Conservation (phyloP, 2,113 vertebrate species). For the Chauna torquata region DNA sequence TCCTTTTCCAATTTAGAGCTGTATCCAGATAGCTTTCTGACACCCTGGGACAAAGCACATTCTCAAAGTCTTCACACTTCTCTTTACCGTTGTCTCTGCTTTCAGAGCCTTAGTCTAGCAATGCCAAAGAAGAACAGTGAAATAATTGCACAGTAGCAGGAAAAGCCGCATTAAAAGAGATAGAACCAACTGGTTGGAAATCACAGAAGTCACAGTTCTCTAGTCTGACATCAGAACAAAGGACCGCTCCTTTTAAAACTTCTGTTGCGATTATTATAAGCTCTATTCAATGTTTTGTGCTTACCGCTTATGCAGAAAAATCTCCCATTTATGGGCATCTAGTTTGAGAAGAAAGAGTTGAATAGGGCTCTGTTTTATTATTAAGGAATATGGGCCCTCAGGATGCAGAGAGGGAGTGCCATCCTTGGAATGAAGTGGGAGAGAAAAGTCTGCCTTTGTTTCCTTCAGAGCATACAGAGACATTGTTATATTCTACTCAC, state of each 20-base stretch:
- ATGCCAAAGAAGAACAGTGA: not conserved
- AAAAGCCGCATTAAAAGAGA: not conserved
- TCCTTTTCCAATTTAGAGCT: not conserved
- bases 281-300: not conserved
- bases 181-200: not conserved
- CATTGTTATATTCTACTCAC: not conserved
- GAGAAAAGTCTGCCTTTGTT: conserved; percentile 6
- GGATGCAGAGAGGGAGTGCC: not conserved
- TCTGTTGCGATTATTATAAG: not conserved
- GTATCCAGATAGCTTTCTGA: not conserved
- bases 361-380: not conserved
- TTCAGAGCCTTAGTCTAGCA: not conserved
- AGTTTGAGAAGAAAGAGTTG: not conserved
- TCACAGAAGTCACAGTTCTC: not conserved
- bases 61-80: not conserved
- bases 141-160: not conserved
- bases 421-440: conserved; percentile 21
- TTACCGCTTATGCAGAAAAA: not conserved
- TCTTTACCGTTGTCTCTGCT: not conserved
- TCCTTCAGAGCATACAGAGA: not conserved
- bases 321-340: not conserved
- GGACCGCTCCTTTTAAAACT: not conserved
- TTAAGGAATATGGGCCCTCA: not conserved
- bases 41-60: not conserved
- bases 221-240: not conserved